A percentile compares a stretch with the other conserved stretches of the same genome.
phyloP scores from a whole-genome alignment of 2,797 vertebrate species.

The Geotrypetes seraphini region DNA sequence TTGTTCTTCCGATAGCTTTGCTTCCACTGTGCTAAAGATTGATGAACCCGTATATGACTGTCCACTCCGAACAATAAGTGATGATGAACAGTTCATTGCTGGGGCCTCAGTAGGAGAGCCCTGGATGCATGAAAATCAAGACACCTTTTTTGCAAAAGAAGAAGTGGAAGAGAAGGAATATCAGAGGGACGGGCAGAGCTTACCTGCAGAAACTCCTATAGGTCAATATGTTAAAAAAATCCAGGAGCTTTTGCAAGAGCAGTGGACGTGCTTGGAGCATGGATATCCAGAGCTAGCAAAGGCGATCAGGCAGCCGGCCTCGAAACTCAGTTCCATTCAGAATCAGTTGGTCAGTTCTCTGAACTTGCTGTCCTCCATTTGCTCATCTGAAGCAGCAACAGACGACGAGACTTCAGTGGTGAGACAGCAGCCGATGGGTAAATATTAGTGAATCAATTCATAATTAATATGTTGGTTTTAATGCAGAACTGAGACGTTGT shows the following conservation, averaged over 20 bases:
- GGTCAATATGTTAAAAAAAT: slow-evolving; percentile 88
- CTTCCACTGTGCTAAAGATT: slow-evolving; percentile 28
- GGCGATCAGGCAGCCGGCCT: slow-evolving; percentile 68
- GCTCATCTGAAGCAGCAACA: slow-evolving; percentile 56
- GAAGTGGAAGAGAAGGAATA: not conserved
- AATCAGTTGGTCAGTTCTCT: slow-evolving; percentile 90
- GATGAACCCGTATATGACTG: slow-evolving; percentile 21
- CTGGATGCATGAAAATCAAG: not conserved
- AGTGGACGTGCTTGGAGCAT: slow-evolving; percentile 87
- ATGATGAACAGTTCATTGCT: not conserved
- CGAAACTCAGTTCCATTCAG: slow-evolving; percentile 94
- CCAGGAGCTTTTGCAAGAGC: slow-evolving; percentile 89
- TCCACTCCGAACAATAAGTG: slow-evolving; percentile 5
- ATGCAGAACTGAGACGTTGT: too few relatives aligned
- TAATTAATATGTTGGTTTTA: too few relatives aligned
- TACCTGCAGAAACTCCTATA: slow-evolving; percentile 68
- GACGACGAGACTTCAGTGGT: slow-evolving; percentile 37
- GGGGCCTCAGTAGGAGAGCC: fast-evolving
- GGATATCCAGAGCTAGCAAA: slow-evolving; percentile 61
- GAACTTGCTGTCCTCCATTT: slow-evolving; percentile 85
- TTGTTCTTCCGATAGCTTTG: not conserved
- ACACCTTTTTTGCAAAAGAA: too few relatives aligned
- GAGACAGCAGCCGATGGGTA: slow-evolving; percentile 44
- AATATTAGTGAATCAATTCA: too few relatives aligned
- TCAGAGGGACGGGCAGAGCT: slow-evolving; percentile 26